These are phyloP conservation scores for Cyclina sinensis DNA, from an alignment of 1,140 invertebrate genomes.

Conservation along the genomic window DNA sequence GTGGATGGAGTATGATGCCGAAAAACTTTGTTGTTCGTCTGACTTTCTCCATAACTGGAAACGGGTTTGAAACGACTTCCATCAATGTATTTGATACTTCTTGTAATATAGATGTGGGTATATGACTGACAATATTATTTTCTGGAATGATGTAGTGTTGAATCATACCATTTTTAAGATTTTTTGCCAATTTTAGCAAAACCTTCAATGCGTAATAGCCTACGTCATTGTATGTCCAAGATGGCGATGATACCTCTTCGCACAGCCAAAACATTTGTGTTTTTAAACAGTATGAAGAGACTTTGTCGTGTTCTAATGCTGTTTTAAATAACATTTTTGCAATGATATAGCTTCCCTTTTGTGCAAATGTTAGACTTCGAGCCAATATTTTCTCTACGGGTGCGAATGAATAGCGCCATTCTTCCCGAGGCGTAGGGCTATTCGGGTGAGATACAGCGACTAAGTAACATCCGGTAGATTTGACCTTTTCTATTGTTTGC, in stretches of 20 bases:
- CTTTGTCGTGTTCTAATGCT: background rate
- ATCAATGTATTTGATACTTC: background rate
- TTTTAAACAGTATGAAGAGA: background rate
- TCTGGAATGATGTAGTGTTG: background rate
- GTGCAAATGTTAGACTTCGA: background rate
- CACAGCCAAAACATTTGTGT: constrained; percentile 12
- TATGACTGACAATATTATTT: background rate
- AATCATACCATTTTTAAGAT: background rate
- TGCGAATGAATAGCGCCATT: background rate
- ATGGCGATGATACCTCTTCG: background rate
- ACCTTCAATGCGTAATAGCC: background rate
- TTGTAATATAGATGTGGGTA: background rate
- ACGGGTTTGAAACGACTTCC: background rate
- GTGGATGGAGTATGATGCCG: background rate
- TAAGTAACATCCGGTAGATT: background rate
- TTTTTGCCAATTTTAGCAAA: background rate
- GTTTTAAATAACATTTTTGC: constrained; percentile 7
- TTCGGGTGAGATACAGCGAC: background rate
- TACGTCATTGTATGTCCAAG: background rate
- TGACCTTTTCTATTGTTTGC: background rate
- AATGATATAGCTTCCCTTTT: background rate
- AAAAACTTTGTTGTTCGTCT: background rate
- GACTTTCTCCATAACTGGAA: background rate
- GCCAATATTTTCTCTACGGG: background rate
- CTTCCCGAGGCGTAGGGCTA: background rate